These are phyloP conservation scores for Drosophila oshimai DNA, from an alignment of 1,140 invertebrate species.

Conservation along the genomic window DNA sequence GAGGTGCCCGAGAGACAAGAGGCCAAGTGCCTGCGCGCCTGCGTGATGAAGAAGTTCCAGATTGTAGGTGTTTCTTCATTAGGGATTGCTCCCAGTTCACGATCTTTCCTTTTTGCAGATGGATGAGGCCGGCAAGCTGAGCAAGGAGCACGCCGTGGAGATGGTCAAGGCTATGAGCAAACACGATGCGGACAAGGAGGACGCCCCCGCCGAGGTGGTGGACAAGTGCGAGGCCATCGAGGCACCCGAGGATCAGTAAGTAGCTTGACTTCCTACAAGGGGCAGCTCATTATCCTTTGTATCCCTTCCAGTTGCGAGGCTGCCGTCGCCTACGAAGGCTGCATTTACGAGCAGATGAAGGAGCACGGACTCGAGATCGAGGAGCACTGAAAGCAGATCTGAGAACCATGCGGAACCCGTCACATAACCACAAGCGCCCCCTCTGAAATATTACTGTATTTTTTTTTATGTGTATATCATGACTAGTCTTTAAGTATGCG, in stretches of 20 bases:
- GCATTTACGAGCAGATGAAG: conserved; percentile 55
- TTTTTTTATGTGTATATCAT: conserved; percentile 10
- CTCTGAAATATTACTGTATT: background rate
- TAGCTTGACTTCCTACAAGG: background rate
- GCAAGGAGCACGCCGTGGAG: conserved; percentile 46
- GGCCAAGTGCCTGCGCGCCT: conserved; percentile 64
- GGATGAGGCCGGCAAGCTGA: conserved; percentile 63
- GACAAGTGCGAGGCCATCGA: conserved; percentile 52
- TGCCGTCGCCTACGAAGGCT: conserved; percentile 38
- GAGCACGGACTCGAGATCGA: conserved; percentile 50
- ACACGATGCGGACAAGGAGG: conserved; percentile 47
- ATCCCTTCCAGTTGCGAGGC: conserved; percentile 47
- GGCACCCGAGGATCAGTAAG: conserved; percentile 68
- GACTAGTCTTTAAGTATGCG: conserved; percentile 8
- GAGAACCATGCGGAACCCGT: background rate
- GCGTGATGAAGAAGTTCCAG: conserved; percentile 73
- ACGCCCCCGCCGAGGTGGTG: conserved; percentile 38
- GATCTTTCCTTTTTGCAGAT: conserved; percentile 29
- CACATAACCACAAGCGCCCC: conserved; percentile 34
- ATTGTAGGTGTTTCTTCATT: conserved; percentile 39
- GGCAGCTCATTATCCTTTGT: background rate
- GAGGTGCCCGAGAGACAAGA: conserved; percentile 37
- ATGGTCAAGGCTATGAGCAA: conserved; percentile 50
- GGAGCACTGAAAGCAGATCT: conserved; percentile 15
- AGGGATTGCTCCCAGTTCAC: background rate